These are phyloP conservation scores for Heliothis peltigera DNA, from an alignment of 2,888 invertebrate species.

Conservation along the genomic window DNA sequence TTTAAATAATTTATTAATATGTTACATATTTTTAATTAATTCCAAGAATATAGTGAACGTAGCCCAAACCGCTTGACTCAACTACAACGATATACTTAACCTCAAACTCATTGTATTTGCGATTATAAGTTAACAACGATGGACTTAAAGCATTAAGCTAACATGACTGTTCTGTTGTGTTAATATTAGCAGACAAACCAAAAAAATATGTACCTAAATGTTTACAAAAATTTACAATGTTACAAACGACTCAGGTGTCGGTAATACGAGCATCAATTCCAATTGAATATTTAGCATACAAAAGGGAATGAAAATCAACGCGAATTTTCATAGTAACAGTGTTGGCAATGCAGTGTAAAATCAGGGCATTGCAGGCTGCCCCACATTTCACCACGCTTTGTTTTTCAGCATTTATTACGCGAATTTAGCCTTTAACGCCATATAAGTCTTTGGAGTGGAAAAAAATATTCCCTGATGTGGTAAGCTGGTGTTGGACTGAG, in stretches of 20 bases:
- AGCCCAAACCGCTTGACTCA: too few relatives aligned
- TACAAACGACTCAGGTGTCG: conserved; percentile 16
- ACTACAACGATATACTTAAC: too few relatives aligned
- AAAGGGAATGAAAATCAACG: conserved; percentile 53
- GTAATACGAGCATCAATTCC: conserved; percentile 39
- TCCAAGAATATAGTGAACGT: background rate
- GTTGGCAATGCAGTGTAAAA: conserved; percentile 74
- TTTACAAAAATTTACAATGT: conserved; percentile 36
- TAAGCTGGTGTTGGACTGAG: conserved; percentile 53
- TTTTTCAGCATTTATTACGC: conserved; percentile 70
- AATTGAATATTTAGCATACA: conserved; percentile 39
- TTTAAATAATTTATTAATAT: too few relatives aligned
- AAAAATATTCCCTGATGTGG: conserved; percentile 63
- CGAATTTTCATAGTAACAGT: conserved; percentile 61
- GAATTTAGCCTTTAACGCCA: conserved; percentile 70
- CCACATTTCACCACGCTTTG: conserved; percentile 76
- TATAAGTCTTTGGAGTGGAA: conserved; percentile 54
- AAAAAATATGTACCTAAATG: conserved; percentile 26
- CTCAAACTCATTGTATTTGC: too few relatives aligned
- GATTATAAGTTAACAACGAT: too few relatives aligned
- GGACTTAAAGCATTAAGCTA: conserved; percentile 18
- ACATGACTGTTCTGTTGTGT: conserved; percentile 1
- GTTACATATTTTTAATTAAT: background rate
- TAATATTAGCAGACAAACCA: conserved; percentile 10
- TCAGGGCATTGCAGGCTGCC: conserved; percentile 86